These are phyloP conservation scores for Cheilosia grossa DNA, from an alignment of 2,888 invertebrate species.

Conservation along the genomic window DNA sequence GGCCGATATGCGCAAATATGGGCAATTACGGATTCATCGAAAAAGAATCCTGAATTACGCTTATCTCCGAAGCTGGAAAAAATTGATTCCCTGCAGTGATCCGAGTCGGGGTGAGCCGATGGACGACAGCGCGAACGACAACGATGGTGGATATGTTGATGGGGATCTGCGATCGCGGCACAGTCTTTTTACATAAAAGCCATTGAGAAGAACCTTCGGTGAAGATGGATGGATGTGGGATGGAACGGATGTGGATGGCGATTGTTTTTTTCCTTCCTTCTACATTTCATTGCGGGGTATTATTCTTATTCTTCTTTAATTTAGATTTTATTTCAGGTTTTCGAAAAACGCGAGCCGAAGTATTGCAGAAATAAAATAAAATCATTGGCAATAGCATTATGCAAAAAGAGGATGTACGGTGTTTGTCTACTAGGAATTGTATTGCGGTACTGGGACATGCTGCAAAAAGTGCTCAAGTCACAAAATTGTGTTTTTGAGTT, in stretches of 20 bases:
- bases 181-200: slow-evolving; percentile 49
- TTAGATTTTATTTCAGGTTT: slow-evolving; percentile 63
- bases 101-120: slow-evolving; percentile 31
- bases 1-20: slow-evolving; percentile 71
- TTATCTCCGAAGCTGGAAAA: slow-evolving; percentile 70
- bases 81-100: slow-evolving; percentile 60
- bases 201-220: slow-evolving; percentile 72
- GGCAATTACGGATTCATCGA: slow-evolving; percentile 75
- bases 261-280: slow-evolving; percentile 13
- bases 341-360: slow-evolving; percentile 28
- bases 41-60: slow-evolving; percentile 75
- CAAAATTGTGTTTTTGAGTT: too few relatives aligned
- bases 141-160: slow-evolving; percentile 47
- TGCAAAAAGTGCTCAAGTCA: too few relatives aligned
- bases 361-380: not conserved
- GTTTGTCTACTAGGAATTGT: too few relatives aligned
- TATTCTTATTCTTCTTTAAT: slow-evolving; percentile 62
- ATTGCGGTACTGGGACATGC: too few relatives aligned
- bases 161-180: slow-evolving; percentile 66
- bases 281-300: slow-evolving; percentile 52
- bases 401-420: not conserved
- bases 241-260: slow-evolving; percentile 62
- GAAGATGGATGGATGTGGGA: slow-evolving; percentile 73
- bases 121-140: slow-evolving; percentile 30
- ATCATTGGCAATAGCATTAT: too few relatives aligned